Conservation (phyloP, 2,113 vertebrate species). For the Hippolais icterina region DNA sequence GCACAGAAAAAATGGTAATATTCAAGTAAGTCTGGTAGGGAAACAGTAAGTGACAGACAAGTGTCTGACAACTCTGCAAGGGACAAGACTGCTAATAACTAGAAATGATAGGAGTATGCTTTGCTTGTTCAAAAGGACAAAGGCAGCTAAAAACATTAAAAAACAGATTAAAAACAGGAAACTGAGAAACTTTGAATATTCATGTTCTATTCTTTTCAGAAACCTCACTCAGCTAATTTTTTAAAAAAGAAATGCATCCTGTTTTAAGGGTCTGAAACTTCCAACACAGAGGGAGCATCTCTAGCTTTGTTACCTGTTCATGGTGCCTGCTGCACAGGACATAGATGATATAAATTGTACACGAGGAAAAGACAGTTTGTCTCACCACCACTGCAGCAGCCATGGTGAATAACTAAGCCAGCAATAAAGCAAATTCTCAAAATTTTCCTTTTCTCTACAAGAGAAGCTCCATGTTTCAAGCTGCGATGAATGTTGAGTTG, state of each 20-base stretch:
- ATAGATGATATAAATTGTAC: background rate
- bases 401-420: accelerated
- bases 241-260: background rate
- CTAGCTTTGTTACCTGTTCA: background rate
- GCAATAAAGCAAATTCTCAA: background rate
- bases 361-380: background rate
- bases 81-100: background rate
- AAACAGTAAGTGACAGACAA: background rate
- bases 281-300: background rate
- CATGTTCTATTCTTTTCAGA: background rate
- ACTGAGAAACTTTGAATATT: background rate
- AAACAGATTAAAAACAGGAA: background rate
- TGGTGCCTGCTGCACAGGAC: background rate
- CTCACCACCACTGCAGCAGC: background rate
- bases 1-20: background rate
- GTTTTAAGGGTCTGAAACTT: background rate
- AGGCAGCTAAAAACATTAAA: background rate
- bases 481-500: background rate
- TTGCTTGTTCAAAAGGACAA: background rate
- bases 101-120: background rate
- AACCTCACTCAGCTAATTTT: background rate
- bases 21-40: background rate
- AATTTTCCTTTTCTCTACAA: background rate
- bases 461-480: background rate
- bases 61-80: background rate